A percentile compares a stretch with the other conserved stretches of the same genome.
These are phyloP conservation scores for Calycopis cecrops DNA, from an alignment of 1,140 invertebrate genomes.

Conservation along the genomic window DNA sequence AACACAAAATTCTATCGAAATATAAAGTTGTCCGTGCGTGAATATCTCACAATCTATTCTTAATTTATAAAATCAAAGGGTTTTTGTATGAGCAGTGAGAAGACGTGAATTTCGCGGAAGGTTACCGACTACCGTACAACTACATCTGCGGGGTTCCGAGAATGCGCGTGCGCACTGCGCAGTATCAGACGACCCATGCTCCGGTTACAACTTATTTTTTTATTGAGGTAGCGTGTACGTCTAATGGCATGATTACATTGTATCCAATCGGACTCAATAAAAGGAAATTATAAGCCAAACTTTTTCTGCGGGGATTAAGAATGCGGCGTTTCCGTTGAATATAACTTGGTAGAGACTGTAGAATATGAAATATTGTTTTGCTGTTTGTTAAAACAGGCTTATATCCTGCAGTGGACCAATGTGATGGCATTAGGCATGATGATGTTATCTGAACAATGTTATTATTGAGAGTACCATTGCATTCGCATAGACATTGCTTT, in stretches of 20 bases:
- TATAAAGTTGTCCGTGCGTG: neutral
- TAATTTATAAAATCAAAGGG: slow-evolving; percentile 12
- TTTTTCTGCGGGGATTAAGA: too few species aligned
- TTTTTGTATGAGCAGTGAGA: slow-evolving; percentile 9
- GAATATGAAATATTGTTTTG: too few species aligned
- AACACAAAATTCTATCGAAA: neutral
- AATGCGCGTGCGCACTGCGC: slow-evolving; percentile 21
- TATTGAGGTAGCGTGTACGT: slow-evolving; percentile 9
- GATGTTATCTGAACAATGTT: too few species aligned
- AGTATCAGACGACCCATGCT: slow-evolving; percentile 2
- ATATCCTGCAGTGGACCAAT: too few species aligned
- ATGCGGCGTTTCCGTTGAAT: too few species aligned
- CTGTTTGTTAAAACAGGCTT: too few species aligned
- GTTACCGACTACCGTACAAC: slow-evolving; percentile 14
- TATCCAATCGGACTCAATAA: too few species aligned
- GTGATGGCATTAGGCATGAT: too few species aligned
- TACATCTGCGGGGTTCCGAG: slow-evolving; percentile 23
- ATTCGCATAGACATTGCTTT: too few species aligned
- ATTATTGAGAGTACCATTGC: too few species aligned
- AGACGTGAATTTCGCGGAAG: slow-evolving; percentile 22
- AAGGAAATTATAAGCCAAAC: too few species aligned
- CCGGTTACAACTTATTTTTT: slow-evolving; percentile 29
- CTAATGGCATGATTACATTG: slow-evolving; percentile 16
- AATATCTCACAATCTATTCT: slow-evolving; percentile 11
- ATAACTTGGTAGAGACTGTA: too few species aligned